Evolutionary conservation across 2,113 vertebrate species (phyloP), one percentile per base, ranked within the genome.

Genomic region (Lathamus discolor): DNA sequence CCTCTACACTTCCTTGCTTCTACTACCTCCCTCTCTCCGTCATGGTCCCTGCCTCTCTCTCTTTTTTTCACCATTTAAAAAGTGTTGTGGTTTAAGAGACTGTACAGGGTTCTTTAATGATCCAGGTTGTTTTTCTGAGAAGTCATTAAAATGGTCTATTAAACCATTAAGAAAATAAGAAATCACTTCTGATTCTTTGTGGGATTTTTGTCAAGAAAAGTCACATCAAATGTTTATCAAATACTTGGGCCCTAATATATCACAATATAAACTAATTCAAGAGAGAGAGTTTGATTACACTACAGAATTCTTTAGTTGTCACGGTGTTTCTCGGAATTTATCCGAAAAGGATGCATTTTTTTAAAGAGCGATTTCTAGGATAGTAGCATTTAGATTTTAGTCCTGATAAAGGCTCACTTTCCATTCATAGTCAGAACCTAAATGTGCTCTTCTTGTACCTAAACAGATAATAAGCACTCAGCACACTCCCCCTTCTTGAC

Each of bases 401-500:
- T 94, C 96, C 94, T 96, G 98, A 98, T 98, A 98, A 97, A 98
- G 98, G 97, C 98, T 98, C 98, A 98, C 98, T 98, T 98, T 98
- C 98, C 98, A 98, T 98, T 98, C 97, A 98, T 97, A 98, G 97
- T 94, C 97, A 98, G 98, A 98, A 98, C 98, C 98, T 98, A 97
- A 98, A 98, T 98, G 98, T 97, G 97, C 98, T 98, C 98, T 98
- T 98, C 98, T 98, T 98, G 98, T 98, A 98, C 98, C 98, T 98
- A 98, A 99, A 98, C 98, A 98, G 98, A 99, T 98, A 98, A 98
- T 98, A 98, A 98, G 98, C 98, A 98, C 98, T 98, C 98, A 97
- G 98, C 98, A 97, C 98, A 98, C 98, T 98, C 98, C 99, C 99
- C 98, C 99, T 99, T 99, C 99, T 99, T 99, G 99, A 99, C 99